These are phyloP conservation scores for Cloeon dipterum DNA, from an alignment of 2,888 invertebrate genomes.

Conservation along the genomic window DNA sequence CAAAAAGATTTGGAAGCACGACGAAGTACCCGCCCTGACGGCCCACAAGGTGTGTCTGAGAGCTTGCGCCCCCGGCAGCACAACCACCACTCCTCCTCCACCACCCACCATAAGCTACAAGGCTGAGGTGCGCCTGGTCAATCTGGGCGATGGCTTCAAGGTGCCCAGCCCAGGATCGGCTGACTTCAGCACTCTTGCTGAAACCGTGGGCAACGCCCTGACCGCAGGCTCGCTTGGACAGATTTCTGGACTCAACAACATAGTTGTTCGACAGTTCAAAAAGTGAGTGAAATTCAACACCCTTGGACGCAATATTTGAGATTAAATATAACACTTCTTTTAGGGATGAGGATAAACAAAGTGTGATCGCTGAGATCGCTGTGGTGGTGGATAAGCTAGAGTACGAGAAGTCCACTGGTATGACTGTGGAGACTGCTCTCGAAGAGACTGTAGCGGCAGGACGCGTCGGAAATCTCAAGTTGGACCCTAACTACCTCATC, in stretches of 20 bases:
- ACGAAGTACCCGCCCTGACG: slow-evolving; percentile 43
- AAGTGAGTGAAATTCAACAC: slow-evolving; percentile 15
- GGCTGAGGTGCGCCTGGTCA: slow-evolving; percentile 46
- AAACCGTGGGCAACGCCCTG: slow-evolving; percentile 31
- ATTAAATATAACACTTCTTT: slow-evolving; percentile 14
- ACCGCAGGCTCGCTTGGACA: slow-evolving; percentile 28
- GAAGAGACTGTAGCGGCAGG: slow-evolving; percentile 46
- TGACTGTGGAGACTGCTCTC: slow-evolving; percentile 20
- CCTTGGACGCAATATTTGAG: slow-evolving; percentile 20
- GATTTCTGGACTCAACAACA: slow-evolving; percentile 46
- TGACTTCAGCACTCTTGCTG: slow-evolving; percentile 47
- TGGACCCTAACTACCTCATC: slow-evolving; percentile 59
- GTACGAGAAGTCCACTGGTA: slow-evolving; percentile 24
- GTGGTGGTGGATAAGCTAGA: slow-evolving; percentile 48
- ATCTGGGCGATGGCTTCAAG: slow-evolving; percentile 51
- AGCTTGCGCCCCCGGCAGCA: slow-evolving; percentile 41
- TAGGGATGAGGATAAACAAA: slow-evolving; percentile 30
- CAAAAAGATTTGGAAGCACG: slow-evolving; percentile 66
- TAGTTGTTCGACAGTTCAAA: slow-evolving; percentile 44
- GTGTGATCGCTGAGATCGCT: slow-evolving; percentile 48
- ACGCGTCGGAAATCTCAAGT: slow-evolving; percentile 49
- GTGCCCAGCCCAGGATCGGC: slow-evolving; percentile 45
- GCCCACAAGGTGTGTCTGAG: slow-evolving; percentile 59
- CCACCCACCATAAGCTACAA: slow-evolving; percentile 45
- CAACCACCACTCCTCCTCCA: slow-evolving; percentile 30